These are phyloP conservation scores for Oryzias sinensis DNA, from an alignment of 2,797 vertebrate species.

Conservation along the genomic window DNA sequence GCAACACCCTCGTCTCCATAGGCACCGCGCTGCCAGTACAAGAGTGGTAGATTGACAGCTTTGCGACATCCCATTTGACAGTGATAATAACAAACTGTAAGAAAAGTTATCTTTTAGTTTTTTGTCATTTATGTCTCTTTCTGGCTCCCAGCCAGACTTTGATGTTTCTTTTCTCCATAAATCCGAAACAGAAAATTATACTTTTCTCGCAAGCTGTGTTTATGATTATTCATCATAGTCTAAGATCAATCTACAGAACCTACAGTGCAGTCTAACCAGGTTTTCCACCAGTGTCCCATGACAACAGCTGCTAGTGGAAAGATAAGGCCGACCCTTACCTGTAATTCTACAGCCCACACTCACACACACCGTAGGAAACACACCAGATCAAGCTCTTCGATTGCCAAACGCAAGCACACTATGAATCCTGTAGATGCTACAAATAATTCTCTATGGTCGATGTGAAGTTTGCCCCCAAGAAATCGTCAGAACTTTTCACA, in stretches of 20 bases:
- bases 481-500: not conserved
- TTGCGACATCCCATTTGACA: not conserved
- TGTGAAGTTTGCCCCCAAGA: not conserved
- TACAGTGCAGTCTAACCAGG: conserved; percentile 39
- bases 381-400: not conserved
- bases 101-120: too few species aligned
- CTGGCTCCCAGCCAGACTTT: too few species aligned
- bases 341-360: conserved; percentile 55
- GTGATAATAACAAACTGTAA: conserved; percentile 2
- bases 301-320: conserved; percentile 44
- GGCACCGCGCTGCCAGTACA: too few species aligned
- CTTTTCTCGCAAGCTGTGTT: too few species aligned
- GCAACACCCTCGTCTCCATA: too few species aligned
- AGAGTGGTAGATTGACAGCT: too few species aligned
- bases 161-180: too few species aligned
- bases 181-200: too few species aligned
- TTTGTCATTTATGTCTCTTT: too few species aligned
- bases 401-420: not conserved
- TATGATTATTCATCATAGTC: too few species aligned
- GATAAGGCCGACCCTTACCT: conserved; percentile 60
- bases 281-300: conserved; percentile 28
- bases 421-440: not conserved
- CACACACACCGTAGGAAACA: conserved; percentile 17
- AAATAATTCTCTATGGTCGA: not conserved
- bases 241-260: conserved; percentile 3